Evolutionary conservation across 2,888 invertebrate species (phyloP).

Genomic region (Amorpha juglandis): DNA sequence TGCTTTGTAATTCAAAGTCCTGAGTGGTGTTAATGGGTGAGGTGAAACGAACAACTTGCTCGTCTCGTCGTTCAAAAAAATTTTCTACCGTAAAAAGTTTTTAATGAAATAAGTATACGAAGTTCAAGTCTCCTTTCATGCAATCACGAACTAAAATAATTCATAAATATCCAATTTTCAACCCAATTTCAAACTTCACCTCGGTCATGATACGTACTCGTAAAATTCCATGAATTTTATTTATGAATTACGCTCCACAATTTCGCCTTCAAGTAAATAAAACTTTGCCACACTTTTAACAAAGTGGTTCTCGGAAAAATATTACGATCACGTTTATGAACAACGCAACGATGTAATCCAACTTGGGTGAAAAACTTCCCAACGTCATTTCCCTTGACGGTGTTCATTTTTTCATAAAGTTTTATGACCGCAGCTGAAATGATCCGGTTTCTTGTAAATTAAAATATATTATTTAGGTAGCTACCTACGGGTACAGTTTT

Average conservation of each 20-base stretch:
- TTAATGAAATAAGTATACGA: too few relatives aligned
- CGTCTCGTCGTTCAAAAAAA: too few relatives aligned
- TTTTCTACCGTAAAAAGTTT: too few relatives aligned
- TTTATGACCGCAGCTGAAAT: constrained; percentile 43
- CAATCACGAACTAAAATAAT: not conserved
- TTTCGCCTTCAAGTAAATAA: constrained; percentile 53
- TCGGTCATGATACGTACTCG: not conserved
- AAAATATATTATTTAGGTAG: constrained; percentile 7
- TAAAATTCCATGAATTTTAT: constrained; percentile 18
- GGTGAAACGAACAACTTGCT: too few relatives aligned
- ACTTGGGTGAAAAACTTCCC: constrained; percentile 56
- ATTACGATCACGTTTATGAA: constrained; percentile 65
- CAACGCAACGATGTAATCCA: constrained; percentile 62
- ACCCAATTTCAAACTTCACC: not conserved
- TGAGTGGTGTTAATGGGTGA: too few relatives aligned
- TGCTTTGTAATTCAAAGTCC: too few relatives aligned
- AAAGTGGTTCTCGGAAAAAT: constrained; percentile 55
- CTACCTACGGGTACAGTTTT: not conserved
- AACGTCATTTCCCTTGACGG: constrained; percentile 64
- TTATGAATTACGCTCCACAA: constrained; percentile 4
- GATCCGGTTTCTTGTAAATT: constrained; percentile 14
- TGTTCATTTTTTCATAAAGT: constrained; percentile 52
- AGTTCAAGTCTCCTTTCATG: not conserved
- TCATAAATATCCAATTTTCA: constrained; percentile 1
- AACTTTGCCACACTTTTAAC: constrained; percentile 50